A percentile compares a stretch with the other conserved stretches of the same genome.
Conservation (phyloP, 1,140 invertebrate genomes). For the Philopotamus ludificatus region DNA sequence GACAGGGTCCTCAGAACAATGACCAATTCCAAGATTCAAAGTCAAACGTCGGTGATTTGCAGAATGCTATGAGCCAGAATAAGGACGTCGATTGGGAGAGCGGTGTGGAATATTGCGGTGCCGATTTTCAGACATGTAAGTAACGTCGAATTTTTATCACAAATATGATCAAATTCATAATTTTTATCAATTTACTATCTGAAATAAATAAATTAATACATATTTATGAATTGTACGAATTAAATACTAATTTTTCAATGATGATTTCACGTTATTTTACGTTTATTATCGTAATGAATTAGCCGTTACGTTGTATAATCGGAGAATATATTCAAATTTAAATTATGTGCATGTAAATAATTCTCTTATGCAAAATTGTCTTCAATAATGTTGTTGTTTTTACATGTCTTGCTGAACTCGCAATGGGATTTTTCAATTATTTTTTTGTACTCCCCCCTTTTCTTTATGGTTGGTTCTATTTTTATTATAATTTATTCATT, state of each 20-base stretch:
- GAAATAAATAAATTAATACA: no score
- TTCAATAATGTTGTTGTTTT: constrained; percentile 42
- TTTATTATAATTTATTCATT: constrained; percentile 29
- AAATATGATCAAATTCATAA: no score
- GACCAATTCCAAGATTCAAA: constrained; percentile 34
- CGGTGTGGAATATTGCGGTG: constrained; percentile 45
- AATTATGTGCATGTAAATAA: not conserved
- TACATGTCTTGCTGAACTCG: constrained; percentile 55
- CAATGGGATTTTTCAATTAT: constrained; percentile 30
- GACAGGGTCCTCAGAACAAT: constrained; percentile 50
- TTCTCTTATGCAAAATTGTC: not conserved
- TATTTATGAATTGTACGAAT: no score
- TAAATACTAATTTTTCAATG: no score
- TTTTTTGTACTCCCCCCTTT: constrained; percentile 25
- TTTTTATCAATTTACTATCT: no score
- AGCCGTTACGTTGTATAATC: no score
- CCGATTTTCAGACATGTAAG: constrained; percentile 55
- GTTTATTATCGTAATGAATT: no score
- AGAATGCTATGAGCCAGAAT: constrained; percentile 41
- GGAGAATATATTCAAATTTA: not conserved
- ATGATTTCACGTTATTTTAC: no score
- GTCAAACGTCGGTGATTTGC: constrained; percentile 45
- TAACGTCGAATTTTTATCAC: no score
- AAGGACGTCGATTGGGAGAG: constrained; percentile 30
- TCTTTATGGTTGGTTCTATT: constrained; percentile 39